These are phyloP conservation scores for Nasonovia ribisnigri DNA, from an alignment of 2,888 invertebrate species.

Conservation along the genomic window DNA sequence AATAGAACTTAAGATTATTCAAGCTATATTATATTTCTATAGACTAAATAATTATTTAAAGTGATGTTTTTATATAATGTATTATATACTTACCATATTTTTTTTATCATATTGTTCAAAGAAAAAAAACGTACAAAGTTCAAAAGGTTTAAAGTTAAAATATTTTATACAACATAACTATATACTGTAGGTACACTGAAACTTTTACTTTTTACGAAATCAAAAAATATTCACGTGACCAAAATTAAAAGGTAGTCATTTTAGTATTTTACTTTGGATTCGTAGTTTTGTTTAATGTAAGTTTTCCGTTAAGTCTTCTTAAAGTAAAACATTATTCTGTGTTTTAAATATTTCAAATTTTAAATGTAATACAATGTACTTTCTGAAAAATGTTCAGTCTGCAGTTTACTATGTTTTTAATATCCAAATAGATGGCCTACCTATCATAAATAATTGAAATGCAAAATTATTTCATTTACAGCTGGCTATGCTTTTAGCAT, in stretches of 20 bases:
- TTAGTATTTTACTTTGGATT: not conserved
- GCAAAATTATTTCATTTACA: not conserved
- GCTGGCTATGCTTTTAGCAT: not conserved
- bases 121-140: not conserved
- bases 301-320: not conserved
- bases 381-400: not conserved
- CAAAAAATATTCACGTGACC: not conserved
- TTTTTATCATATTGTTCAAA: not conserved
- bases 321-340: not conserved
- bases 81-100: not conserved
- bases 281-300: not conserved
- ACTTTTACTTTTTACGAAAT: slow-evolving; percentile 2
- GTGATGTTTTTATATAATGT: not conserved
- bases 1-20: not conserved
- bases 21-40: not conserved
- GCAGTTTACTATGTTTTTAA: not conserved
- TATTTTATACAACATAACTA: not conserved
- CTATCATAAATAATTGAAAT: not conserved
- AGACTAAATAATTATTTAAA: not conserved
- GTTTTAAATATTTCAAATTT: not conserved
- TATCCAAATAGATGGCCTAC: not conserved
- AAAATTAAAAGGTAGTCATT: not conserved
- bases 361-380: not conserved
- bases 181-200: not conserved
- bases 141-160: not conserved